These are phyloP conservation scores for Capricornis sumatraensis DNA, from an alignment of 2,113 vertebrate species.

Conservation along the genomic window DNA sequence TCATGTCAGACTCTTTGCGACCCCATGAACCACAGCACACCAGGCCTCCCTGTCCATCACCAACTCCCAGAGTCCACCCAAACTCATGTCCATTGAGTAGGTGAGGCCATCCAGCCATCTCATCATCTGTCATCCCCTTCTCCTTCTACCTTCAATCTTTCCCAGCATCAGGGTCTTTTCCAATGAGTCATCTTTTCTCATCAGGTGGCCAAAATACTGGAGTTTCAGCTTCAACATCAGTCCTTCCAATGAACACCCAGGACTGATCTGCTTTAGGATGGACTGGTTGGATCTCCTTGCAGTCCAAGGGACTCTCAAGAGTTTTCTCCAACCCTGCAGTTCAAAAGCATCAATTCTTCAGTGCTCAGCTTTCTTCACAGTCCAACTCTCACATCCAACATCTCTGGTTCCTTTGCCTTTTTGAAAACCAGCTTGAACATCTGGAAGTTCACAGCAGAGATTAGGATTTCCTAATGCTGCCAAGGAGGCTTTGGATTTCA, in stretches of 20 bases:
- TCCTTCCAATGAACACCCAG: too few relatives aligned
- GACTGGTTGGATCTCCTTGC: too few relatives aligned
- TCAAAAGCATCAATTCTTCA: too few relatives aligned
- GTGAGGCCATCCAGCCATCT: background rate
- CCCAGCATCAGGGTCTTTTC: background rate
- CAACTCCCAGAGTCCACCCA: background rate
- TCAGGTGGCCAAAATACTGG: background rate
- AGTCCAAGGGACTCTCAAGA: too few relatives aligned
- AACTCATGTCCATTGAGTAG: background rate
- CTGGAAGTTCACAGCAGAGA: background rate
- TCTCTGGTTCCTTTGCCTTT: background rate
- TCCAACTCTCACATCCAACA: too few relatives aligned
- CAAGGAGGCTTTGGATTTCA: background rate
- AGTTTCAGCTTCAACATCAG: background rate
- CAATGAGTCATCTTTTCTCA: background rate
- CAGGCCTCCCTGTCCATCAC: background rate
- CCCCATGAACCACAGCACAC: fast-evolving
- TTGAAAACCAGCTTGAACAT: background rate
- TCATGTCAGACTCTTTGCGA: fast-evolving
- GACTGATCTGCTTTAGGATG: too few relatives aligned
- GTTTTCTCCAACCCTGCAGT: too few relatives aligned
- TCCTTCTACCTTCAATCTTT: background rate
- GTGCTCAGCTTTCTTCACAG: too few relatives aligned
- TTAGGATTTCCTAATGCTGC: background rate
- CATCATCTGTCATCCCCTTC: fast-evolving